Evolutionary conservation across 1,140 invertebrate species (phyloP), one percentile per base, ranked within the genome.

Genomic region (Penaeus japonicus): DNA sequence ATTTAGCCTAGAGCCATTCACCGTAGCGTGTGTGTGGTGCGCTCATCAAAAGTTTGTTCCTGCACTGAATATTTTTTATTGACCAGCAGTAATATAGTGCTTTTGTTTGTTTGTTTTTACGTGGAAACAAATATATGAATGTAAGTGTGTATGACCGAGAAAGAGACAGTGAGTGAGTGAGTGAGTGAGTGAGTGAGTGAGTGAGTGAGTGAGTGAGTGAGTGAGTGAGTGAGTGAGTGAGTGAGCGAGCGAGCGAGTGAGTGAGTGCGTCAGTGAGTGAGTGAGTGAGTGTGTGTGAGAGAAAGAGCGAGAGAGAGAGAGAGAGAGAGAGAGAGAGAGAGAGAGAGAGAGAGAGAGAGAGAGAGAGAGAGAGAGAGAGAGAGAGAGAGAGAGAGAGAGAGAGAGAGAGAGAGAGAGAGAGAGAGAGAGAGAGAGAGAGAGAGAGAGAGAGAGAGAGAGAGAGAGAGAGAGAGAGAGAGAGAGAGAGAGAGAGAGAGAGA

Each of bases 181-280:
- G 77, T 35, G 77, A 79, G 77, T 15, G 30, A 32, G 78, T 53
- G 78, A 81, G 78, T 53, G 78, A 81, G 78, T 53, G 47, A 54
- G n/a, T n/a, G n/a, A n/a, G n/a, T n/a, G n/a, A n/a, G n/a, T n/a
- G n/a, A n/a, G n/a, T n/a, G n/a, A n/a, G n/a, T n/a, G n/a, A n/a
- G n/a, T n/a, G n/a, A n/a, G n/a, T n/a, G n/a, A n/a, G n/a, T n/a
- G n/a, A n/a, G n/a, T n/a, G n/a, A n/a, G n/a, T n/a, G n/a, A n/a
- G n/a, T n/a, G n/a, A n/a, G n/a, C n/a, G n/a, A n/a, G n/a, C n/a
- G n/a, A n/a, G n/a, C n/a, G n/a, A n/a, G n/a, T n/a, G n/a, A n/a
- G 79, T 55, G 79, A 82, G 79, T 55, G 39, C 55, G 79, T 55
- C n/a, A 82, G 79, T 55, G 39, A 82, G 54, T 55, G 20, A 82